Evolutionary conservation across 2,888 invertebrate species (phyloP), one percentile per base, ranked within the genome.

Genomic region (Limnephilus lunatus): DNA sequence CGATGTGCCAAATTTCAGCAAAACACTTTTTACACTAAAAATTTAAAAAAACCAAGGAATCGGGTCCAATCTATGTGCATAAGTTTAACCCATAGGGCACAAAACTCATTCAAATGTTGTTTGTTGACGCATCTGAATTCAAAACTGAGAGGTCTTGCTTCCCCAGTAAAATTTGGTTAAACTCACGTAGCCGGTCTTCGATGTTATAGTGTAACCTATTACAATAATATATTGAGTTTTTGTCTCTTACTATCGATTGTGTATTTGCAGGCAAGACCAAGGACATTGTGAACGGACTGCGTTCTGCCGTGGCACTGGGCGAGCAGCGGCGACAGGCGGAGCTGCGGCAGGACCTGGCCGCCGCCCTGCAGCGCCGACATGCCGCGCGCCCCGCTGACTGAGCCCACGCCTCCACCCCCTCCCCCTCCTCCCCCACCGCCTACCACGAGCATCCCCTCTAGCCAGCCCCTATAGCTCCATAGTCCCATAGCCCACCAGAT

Each of bases 231-330:
- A 19, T 25, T 19, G 1, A 68, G 25, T 68, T 68, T 68, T 68
- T 68, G 7, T 68, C 25, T 25, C 68, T 68, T 68, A 68, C 25
- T 25, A 25, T 68, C 5, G 82, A 44, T 14, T 86, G 30, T 86
- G 14, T n/a, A n/a, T 35, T 87, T 87, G 48, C 86, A 96, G 96
- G 96, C 91, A 99, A 99, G 96, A 99, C 99, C 90, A 99, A 98
- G 96, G 99, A 99, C 95, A 99, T 99, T 94, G 99, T 99, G 92
- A 99, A 99, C 95, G 99, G 99, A 19, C 96, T 99, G 94, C 97
- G 99, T 90, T 97, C 97, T 85, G 97, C 98, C 94, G 98, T 98
- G 94, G 97, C 98, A 14, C 96, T 99, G 92, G 98, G 98, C 88
- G 98, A 99, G 95, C 98, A 98, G 94, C 97, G 97, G 94, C 98